Evolutionary conservation across 2,113 vertebrate species (phyloP), one percentile per base, ranked within the genome.

Genomic region (Alaudala cheleensis): DNA sequence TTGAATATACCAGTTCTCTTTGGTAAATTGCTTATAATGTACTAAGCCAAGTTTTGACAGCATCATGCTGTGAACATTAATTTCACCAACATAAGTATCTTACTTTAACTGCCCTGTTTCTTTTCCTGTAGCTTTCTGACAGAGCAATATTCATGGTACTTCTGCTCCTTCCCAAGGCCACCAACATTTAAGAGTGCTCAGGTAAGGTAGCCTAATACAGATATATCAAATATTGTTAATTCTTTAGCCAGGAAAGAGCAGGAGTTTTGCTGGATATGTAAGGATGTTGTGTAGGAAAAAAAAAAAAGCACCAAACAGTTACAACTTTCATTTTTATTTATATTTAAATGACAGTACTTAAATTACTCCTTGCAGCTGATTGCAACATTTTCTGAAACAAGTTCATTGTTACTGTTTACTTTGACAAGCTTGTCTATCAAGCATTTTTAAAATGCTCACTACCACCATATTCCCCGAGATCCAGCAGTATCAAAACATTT

Each of bases 51-150:
- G 69, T 90, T 84, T 67, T 84, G 81, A 81, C 65, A 89, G 51
- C 73, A 81, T 81, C 86, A 72, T 61, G 54, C 21, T 76, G 81
- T 76, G 73, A 87, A 79, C 73, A 72, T 58, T 29, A 67, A 78
- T 93, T 90, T 90, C 42, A 92, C 45, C 65, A 87, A 49, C n/a
- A 9, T 34, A 84, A 95, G 53, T 60, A 89, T 76, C 86, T 84
- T 81, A 67, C 57, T 72, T 86, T 84, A 88, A 37, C 81, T 79
- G 29, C 5, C 31, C 51, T 51, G 14, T 54, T 88, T 89, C 69
- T 91, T 81, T 34, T 54, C 53, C n/a, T 84, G 61, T 42, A 74
- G 31, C 37, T 71, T 78, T 87, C 66, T 60, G 51, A 60, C 72
- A 71, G 14, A 78, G 16, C 5, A 91, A 9, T 81, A 89, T 87